Evolutionary conservation across 2,888 invertebrate genomes (phyloP).

Genomic region (Furcula furcula): DNA sequence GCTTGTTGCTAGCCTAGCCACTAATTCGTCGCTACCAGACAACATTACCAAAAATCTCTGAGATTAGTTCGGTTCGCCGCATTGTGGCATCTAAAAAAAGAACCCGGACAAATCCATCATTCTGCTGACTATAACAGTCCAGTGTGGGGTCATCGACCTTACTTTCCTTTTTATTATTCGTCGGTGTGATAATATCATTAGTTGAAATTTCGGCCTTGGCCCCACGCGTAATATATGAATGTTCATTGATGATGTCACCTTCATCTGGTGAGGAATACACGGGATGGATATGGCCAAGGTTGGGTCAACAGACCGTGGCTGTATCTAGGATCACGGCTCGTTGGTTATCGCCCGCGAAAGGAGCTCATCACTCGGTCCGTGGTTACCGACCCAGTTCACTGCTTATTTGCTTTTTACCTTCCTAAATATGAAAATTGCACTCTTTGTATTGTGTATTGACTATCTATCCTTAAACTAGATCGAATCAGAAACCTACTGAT

Average conservation of each 20-base stretch:
- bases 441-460: no score
- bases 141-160: conserved; percentile 60
- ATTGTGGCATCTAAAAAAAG: conserved; percentile 62
- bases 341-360: conserved; percentile 63
- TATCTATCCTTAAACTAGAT: no score
- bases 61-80: conserved; percentile 47
- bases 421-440: no score
- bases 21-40: conserved; percentile 29
- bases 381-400: conserved; percentile 64
- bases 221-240: conserved; percentile 41
- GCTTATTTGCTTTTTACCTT: conserved; percentile 58
- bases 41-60: conserved; percentile 39
- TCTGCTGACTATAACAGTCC: conserved; percentile 50
- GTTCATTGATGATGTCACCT: conserved; percentile 66
- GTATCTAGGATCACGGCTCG: conserved; percentile 64
- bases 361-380: conserved; percentile 43
- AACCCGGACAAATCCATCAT: conserved; percentile 58
- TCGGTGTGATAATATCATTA: conserved; percentile 46
- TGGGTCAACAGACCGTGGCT: conserved; percentile 70
- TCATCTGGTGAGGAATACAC: conserved; percentile 55
- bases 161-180: conserved; percentile 73
- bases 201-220: conserved; percentile 64
- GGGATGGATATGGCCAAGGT: conserved; percentile 72
- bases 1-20: conserved; percentile 4
- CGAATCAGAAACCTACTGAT: no score